Base-by-base conservation (phyloP, 2,888 invertebrate genomes). In the Subacronicta megacephala region DNA sequence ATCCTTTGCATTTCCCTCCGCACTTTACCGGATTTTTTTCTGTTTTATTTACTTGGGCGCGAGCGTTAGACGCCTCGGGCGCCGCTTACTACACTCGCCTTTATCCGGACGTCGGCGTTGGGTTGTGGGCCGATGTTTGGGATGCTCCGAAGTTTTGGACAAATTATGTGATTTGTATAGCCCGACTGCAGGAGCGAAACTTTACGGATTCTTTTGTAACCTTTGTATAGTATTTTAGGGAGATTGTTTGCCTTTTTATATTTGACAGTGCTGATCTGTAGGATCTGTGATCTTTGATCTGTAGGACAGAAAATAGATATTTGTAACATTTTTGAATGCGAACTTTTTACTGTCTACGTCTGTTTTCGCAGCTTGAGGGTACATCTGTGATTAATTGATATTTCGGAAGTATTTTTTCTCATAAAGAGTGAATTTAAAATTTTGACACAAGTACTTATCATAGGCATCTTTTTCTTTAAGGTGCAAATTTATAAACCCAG, bases 1-100 rank as follows among this genome's bases (percentile, higher is more conserved):
- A 86, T 88, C 84, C 85, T 85, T 85, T 82, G 80, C 83, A 80
- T 87, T 82, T 85, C 80, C 81, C 86, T 84, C 81, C 79, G 80
- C 84, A 83, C 82, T 89, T 88, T 84, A 77, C 75, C 75, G 75
- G 64, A 61, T 80, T 81, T 81, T 79, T 83, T 80, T 81, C 54
- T 51, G 47, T 81, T 82, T 81, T 81, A 81, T 85, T 84, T 83
- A 79, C 79, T 82, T 75, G 79, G 77, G 79, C 78, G 82, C 83
- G 76, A 82, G 81, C 72, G 82, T 88, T 88, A 89, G 85, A 84
- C 84, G 87, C 89, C 83, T 69, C 77, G 72, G 82, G 86, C 81
- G 81, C 85, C 87, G 87, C 88, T 90, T 87, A 77, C 77, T 78
- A 71, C 79, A 75, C 76, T 76, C 76, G 77, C 82, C 82, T 84